These are phyloP conservation scores for Hexactinellida sp. DNA, from an alignment of 37 sponge, comb jelly and placozoan species.

Conservation along the genomic window DNA sequence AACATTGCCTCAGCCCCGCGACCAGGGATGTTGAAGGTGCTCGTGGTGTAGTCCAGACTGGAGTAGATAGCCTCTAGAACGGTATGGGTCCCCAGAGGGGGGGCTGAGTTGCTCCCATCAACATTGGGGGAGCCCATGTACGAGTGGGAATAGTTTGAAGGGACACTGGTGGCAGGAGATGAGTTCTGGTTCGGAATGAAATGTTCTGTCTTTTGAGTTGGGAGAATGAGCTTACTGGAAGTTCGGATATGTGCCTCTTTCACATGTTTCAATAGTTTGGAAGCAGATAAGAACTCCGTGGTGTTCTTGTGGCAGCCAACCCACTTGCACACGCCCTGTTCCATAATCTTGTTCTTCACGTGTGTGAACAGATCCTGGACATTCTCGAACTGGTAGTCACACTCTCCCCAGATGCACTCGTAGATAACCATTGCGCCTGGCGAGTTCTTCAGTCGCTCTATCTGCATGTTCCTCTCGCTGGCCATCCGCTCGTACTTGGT, in stretches of 20 bases:
- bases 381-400: slow-evolving; percentile 9
- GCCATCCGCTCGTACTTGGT: background rate
- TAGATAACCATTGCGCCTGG: slow-evolving; percentile 3
- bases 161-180: background rate
- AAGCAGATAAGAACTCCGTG: background rate
- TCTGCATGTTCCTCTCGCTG: background rate
- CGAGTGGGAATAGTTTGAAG: background rate
- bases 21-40: background rate
- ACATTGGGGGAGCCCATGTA: background rate
- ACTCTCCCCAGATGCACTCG: background rate
- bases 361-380: background rate
- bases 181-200: background rate
- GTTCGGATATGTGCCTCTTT: slow-evolving; percentile 4
- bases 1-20: background rate
- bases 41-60: background rate
- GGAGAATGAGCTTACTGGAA: background rate
- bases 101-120: background rate
- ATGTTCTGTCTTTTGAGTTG: background rate
- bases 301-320: background rate
- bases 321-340: slow-evolving; percentile 2
- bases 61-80: background rate
- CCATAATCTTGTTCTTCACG: background rate
- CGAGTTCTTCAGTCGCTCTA: background rate
- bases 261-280: slow-evolving; percentile 1
- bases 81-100: background rate